phyloP scores from a whole-genome alignment of 1,140 invertebrate genomes.

The Calycopis cecrops region DNA sequence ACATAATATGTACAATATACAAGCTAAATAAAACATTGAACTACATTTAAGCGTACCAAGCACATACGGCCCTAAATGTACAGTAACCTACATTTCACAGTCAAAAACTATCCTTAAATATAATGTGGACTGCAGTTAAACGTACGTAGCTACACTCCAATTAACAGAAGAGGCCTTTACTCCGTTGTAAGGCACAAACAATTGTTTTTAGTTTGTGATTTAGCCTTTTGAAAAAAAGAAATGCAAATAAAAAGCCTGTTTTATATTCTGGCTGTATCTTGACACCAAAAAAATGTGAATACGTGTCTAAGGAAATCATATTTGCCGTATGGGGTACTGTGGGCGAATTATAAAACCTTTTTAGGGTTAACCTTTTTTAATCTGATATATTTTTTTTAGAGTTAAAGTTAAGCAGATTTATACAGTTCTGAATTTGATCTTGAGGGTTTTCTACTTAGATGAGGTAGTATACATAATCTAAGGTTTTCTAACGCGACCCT shows the following conservation, averaged over 20 bases:
- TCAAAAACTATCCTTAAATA: conserved; percentile 13
- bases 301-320: background rate
- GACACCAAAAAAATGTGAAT: conserved; percentile 10
- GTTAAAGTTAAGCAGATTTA: no score
- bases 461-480: no score
- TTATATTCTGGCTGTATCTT: conserved; percentile 7
- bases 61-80: conserved; percentile 6
- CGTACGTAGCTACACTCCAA: conserved; percentile 20
- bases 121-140: conserved; percentile 17
- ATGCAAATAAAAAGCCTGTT: conserved; percentile 13
- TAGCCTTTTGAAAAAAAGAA: conserved; percentile 16
- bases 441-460: no score
- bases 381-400: no score
- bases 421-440: no score
- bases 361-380: no score
- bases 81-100: conserved; percentile 11
- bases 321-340: no score
- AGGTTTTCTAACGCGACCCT: no score
- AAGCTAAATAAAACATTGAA: conserved; percentile 14
- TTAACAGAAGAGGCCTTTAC: conserved; percentile 19
- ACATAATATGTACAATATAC: no score
- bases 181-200: conserved; percentile 17
- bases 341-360: no score
- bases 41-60: conserved; percentile 6
- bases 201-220: conserved; percentile 17